These are phyloP conservation scores for Rutpela maculata DNA, from an alignment of 2,888 invertebrate genomes.

Conservation along the genomic window DNA sequence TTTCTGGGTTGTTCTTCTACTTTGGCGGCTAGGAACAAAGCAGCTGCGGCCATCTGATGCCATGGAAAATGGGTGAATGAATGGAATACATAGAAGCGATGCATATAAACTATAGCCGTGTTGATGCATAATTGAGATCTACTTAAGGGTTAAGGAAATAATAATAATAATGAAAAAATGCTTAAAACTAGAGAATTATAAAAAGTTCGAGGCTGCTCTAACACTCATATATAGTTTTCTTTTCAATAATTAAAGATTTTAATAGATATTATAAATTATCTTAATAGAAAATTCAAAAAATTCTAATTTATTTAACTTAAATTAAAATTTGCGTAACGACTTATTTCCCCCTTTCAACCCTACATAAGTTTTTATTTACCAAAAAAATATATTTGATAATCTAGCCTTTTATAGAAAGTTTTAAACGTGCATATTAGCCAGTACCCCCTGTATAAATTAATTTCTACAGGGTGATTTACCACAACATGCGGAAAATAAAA, in stretches of 20 bases:
- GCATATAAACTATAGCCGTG: slow-evolving; percentile 99
- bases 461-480: too few species aligned
- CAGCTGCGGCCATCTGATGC: slow-evolving; percentile 94
- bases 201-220: neutral
- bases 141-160: slow-evolving; percentile 67
- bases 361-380: too few species aligned
- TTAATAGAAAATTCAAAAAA: too few species aligned
- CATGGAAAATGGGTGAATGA: slow-evolving; percentile 97
- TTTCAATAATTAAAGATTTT: neutral
- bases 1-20: slow-evolving; percentile 99
- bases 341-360: too few species aligned
- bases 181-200: neutral
- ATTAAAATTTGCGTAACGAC: too few species aligned
- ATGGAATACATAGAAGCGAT: slow-evolving; percentile 98
- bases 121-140: slow-evolving; percentile 98
- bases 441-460: too few species aligned
- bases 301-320: too few species aligned
- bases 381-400: too few species aligned
- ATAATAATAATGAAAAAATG: slow-evolving; percentile 11
- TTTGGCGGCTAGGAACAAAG: slow-evolving; percentile 97
- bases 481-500: too few species aligned
- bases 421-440: too few species aligned
- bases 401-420: too few species aligned
- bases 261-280: too few species aligned
- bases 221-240: neutral